Percentiles rank a stretch among this genome's conserved stretches.
Conservation (phyloP, 1,140 invertebrate species). For the Ceratosolen solmsi region DNA sequence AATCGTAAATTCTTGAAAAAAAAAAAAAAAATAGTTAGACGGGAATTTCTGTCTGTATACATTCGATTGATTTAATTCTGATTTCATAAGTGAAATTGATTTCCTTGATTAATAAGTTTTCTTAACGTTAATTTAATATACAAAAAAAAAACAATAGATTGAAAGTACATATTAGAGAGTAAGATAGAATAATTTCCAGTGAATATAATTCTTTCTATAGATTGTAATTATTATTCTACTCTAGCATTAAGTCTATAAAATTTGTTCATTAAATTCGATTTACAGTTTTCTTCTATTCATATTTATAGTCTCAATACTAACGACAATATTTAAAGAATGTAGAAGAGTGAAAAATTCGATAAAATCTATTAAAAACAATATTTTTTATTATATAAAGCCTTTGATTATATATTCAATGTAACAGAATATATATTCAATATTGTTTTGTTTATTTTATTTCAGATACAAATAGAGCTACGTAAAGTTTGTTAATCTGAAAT, state of each 20-base stretch:
- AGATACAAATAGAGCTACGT: not conserved
- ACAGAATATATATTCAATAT: not conserved
- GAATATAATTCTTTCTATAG: not conserved
- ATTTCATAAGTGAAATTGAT: not conserved
- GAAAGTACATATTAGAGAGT: not conserved
- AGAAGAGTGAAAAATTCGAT: too few relatives aligned
- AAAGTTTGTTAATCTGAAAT: not conserved
- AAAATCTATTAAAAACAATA: too few relatives aligned
- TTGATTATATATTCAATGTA: not conserved
- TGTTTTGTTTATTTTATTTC: not conserved
- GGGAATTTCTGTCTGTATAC: too few relatives aligned
- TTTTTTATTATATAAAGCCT: not conserved
- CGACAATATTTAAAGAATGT: too few relatives aligned
- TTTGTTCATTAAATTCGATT: not conserved
- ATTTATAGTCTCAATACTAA: too few relatives aligned
- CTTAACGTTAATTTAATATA: not conserved
- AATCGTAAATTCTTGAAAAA: too few relatives aligned
- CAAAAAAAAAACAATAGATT: not conserved
- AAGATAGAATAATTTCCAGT: not conserved
- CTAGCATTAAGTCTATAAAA: not conserved
- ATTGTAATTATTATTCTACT: not conserved
- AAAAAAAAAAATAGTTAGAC: too few relatives aligned
- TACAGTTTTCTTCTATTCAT: not conserved
- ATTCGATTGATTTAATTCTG: not conserved
- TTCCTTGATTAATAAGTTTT: not conserved